phyloP scores from a whole-genome alignment of 2,113 vertebrate genomes.

The rabbit (Oryctolagus cuniculus) region DNA sequence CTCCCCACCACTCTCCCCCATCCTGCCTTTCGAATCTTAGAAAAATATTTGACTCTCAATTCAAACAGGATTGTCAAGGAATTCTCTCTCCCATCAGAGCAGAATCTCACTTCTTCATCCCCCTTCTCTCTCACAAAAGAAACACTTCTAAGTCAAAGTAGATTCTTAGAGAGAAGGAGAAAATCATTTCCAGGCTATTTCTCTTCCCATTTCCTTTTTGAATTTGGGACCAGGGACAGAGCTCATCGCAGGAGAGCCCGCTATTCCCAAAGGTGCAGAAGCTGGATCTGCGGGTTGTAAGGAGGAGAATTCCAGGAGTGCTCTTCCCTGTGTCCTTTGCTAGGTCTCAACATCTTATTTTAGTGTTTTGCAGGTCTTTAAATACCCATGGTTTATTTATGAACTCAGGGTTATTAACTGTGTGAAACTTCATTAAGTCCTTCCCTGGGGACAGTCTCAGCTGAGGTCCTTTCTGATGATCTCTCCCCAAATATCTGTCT shows the following conservation, averaged over 20 bases:
- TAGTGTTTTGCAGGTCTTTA: slow-evolving; percentile 79
- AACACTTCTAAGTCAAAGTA: neutral
- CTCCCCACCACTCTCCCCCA: too few relatives aligned
- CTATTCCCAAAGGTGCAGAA: neutral
- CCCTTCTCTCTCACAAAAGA: neutral
- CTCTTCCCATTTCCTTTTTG: neutral
- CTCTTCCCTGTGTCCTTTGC: neutral
- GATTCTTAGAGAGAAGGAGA: neutral
- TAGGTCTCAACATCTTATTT: slow-evolving; percentile 69
- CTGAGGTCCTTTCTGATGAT: slow-evolving; percentile 79
- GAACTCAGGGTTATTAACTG: slow-evolving; percentile 83
- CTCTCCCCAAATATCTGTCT: slow-evolving; percentile 83
- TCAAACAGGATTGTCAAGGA: neutral
- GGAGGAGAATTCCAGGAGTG: neutral
- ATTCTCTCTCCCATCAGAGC: neutral
- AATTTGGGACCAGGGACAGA: neutral
- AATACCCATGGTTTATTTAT: slow-evolving; percentile 83
- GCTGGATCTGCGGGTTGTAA: neutral
- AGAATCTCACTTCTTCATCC: slow-evolving; percentile 15
- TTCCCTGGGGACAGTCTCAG: slow-evolving; percentile 81
- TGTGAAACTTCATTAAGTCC: slow-evolving; percentile 85
- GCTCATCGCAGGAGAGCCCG: neutral
- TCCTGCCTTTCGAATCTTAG: too few relatives aligned
- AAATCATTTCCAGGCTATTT: neutral
- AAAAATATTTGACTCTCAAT: too few relatives aligned